phyloP scores from a whole-genome alignment of 2,888 invertebrate genomes.

The Artemia sinica region DNA sequence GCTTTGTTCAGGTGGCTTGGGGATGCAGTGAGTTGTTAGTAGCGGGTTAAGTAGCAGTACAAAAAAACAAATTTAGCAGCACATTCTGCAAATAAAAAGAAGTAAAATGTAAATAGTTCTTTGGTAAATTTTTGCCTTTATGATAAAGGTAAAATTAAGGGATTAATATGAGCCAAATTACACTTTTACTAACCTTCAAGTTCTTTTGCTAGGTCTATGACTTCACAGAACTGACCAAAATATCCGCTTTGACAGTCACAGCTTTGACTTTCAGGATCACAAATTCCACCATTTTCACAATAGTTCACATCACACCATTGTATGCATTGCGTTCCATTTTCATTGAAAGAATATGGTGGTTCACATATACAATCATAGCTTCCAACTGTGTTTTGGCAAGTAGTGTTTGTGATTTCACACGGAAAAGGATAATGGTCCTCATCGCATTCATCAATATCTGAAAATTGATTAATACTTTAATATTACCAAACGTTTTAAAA shows the following conservation, averaged over 20 bases:
- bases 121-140: no score
- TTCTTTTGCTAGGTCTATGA: not conserved
- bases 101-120: no score
- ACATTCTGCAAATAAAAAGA: no score
- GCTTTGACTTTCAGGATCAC: not conserved
- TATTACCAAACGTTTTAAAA: no score
- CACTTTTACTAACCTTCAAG: not conserved
- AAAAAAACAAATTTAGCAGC: no score
- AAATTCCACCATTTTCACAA: slow-evolving; percentile 1
- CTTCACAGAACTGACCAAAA: slow-evolving; percentile 2
- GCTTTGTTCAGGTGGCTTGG: no score
- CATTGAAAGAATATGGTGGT: not conserved
- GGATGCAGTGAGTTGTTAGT: no score
- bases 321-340: not conserved
- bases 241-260: not conserved
- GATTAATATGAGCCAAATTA: no score
- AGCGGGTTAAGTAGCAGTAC: no score
- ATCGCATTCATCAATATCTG: not conserved
- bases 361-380: not conserved
- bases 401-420: not conserved
- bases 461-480: no score
- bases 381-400: not conserved
- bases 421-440: not conserved
- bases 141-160: no score
- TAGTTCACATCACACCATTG: slow-evolving; percentile 1